Percentiles rank a stretch among this genome's conserved stretches.
Conservation (phyloP, 1,140 invertebrate species). For the Zaprionus inermis region DNA sequence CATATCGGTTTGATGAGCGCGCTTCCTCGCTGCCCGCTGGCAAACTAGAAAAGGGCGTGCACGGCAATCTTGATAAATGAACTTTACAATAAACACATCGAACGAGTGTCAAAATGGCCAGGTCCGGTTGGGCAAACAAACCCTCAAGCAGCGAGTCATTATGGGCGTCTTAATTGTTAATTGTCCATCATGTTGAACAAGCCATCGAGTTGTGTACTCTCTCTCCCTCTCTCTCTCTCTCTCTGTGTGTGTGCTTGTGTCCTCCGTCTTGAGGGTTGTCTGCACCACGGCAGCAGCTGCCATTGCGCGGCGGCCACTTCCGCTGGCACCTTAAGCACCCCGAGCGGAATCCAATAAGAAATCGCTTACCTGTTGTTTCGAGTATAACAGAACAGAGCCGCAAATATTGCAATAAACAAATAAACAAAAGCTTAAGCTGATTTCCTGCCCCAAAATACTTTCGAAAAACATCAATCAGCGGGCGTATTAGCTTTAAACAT, state of each 20-base stretch:
- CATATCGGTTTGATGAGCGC: conserved; percentile 19
- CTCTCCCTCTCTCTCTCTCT: too few relatives aligned
- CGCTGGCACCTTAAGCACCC: conserved; percentile 31
- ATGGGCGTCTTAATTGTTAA: conserved; percentile 61
- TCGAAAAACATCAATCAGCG: conserved; percentile 70
- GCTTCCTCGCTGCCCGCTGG: conserved; percentile 34
- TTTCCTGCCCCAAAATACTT: conserved; percentile 62
- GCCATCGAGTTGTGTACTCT: conserved; percentile 25
- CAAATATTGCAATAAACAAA: conserved; percentile 62
- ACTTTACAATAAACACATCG: conserved; percentile 64
- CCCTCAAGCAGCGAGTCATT: conserved; percentile 5
- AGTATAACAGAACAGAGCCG: neutral
- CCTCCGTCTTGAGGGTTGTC: conserved; percentile 21
- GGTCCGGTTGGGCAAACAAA: conserved; percentile 18
- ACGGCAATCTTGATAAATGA: conserved; percentile 53
- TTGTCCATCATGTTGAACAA: conserved; percentile 65
- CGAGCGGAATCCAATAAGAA: conserved; percentile 13
- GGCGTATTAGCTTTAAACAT: conserved; percentile 78
- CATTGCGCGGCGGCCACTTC: conserved; percentile 47
- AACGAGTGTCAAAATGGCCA: conserved; percentile 67
- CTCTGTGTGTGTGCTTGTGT: too few relatives aligned
- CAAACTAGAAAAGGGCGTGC: conserved; percentile 50
- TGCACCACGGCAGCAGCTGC: conserved; percentile 49
- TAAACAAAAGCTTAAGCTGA: conserved; percentile 56
- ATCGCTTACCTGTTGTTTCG: conserved; percentile 9